Conservation (phyloP, 2,797 vertebrate genomes). For the Spinibarbus caldwelli region DNA sequence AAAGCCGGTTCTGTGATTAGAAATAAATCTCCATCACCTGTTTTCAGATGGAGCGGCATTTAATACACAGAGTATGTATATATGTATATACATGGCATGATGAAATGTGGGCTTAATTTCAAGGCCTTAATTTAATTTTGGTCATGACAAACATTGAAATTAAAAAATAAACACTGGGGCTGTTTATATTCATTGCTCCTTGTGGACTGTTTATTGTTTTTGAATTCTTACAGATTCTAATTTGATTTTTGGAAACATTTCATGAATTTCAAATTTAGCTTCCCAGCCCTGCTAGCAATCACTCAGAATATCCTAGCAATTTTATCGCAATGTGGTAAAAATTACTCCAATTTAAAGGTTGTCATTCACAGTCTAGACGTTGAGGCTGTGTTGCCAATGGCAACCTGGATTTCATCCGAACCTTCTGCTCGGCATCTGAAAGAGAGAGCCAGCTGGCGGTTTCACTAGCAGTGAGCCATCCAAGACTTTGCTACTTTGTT, state of each 20-base stretch:
- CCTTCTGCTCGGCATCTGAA: background rate
- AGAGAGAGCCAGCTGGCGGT: background rate
- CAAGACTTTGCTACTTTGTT: slow-evolving; percentile 1
- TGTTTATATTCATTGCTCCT: too few relatives aligned
- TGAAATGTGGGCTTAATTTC: too few relatives aligned
- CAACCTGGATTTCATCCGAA: slow-evolving; percentile 6
- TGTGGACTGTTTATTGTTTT: too few relatives aligned
- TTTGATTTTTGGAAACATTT: background rate
- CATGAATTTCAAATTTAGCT: background rate
- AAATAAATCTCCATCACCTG: too few relatives aligned
- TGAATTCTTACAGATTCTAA: too few relatives aligned
- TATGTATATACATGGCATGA: too few relatives aligned
- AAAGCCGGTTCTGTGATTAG: too few relatives aligned
- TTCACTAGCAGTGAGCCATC: background rate
- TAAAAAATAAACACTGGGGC: too few relatives aligned
- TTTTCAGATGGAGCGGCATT: too few relatives aligned
- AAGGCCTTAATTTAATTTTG: too few relatives aligned
- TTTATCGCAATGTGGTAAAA: background rate
- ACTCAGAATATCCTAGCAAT: background rate
- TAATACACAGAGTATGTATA: too few relatives aligned
- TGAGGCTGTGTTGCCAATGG: slow-evolving; percentile 7
- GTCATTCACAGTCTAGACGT: slow-evolving; percentile 18
- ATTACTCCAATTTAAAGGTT: slow-evolving; percentile 10
- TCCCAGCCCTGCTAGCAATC: background rate
- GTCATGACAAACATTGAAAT: too few relatives aligned